Evolutionary conservation across 2,797 vertebrate genomes (phyloP), one percentile per base, ranked within the genome.

Genomic region (Hypotaenidia okinawae): DNA sequence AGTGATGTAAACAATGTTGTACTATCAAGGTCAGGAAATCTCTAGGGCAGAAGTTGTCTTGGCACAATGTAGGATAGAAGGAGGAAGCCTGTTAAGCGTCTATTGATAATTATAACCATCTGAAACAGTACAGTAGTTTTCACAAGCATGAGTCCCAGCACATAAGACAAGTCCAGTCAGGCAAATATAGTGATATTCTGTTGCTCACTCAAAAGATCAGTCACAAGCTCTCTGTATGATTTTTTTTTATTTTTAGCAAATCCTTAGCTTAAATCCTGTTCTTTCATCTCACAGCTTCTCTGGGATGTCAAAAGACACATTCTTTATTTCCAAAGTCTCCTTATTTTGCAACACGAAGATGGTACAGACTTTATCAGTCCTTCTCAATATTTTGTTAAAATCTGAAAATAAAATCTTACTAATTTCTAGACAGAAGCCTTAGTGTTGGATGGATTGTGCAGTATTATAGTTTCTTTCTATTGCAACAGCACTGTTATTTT

Each of bases 11-110:
- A 84, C 76, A 93, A 54, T 28, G 25, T 12, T 32, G 3, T 28
- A 45, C 75, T 58, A 91, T 78, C 88, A 87, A 94, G 82, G 73
- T 85, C 81, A 89, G 63, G 19, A 89, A 83, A 94, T 82, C 57
- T 68, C 79, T 30, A 32, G 28, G 57, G 74, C 91, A 66, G n/a
- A 68, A 67, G 21, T 62, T 75, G 14, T 55, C 15, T 68, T 90
- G 58, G 30, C 89, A 25, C 49, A 70, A 67, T 11, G 24, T 10
- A 52, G 32, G 39, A 52, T 14, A 66, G n/a, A 90, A 89, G n/a
- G 49, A 87, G 69, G 52, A 61, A 47, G 28, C 13, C 39, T 74
- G 21, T 75, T 86, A 51, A 88, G 82, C 3, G 2, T 63, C 25
- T 63, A 25, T 13, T 51, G 58, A 49, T 79, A 73, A 79, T 19